A percentile compares a stretch with the other conserved stretches of the same genome.
These are phyloP conservation scores for Periophthalmodon schlosseri DNA, from an alignment of 2,113 vertebrate species.

Conservation along the genomic window DNA sequence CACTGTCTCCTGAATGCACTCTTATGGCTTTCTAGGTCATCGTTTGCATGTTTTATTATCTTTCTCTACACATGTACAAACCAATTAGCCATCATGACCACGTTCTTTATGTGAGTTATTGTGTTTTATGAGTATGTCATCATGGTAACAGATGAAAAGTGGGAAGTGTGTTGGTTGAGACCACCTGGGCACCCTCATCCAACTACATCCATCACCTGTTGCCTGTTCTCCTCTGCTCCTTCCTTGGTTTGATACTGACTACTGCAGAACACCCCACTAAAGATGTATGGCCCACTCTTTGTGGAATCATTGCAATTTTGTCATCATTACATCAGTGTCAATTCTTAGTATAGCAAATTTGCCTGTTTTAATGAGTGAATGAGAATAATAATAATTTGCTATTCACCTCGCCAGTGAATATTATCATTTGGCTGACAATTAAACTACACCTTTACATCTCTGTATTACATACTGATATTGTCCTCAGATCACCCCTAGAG, in stretches of 20 bases:
- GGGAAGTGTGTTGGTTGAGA: too few relatives aligned
- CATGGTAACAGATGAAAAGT: too few relatives aligned
- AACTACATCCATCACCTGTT: too few relatives aligned
- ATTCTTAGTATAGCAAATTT: neutral
- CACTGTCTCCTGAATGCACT: conserved; percentile 18
- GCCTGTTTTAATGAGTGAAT: neutral
- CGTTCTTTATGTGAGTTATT: neutral
- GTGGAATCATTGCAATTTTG: neutral
- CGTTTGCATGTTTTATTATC: neutral
- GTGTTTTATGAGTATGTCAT: neutral
- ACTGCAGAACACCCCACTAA: too few relatives aligned
- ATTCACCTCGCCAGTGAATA: neutral
- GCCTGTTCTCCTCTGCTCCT: too few relatives aligned
- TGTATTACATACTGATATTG: neutral
- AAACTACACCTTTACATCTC: neutral
- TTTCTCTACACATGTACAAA: neutral
- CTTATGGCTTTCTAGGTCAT: conserved; percentile 31
- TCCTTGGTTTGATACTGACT: too few relatives aligned
- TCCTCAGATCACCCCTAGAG: neutral
- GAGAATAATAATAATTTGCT: neutral
- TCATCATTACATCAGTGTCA: neutral
- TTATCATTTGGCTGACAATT: neutral
- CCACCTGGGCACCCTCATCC: too few relatives aligned
- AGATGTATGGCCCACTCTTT: neutral
- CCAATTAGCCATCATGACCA: neutral